Conservation (phyloP, 2,113 vertebrate genomes). For the Caranx ignobilis region DNA sequence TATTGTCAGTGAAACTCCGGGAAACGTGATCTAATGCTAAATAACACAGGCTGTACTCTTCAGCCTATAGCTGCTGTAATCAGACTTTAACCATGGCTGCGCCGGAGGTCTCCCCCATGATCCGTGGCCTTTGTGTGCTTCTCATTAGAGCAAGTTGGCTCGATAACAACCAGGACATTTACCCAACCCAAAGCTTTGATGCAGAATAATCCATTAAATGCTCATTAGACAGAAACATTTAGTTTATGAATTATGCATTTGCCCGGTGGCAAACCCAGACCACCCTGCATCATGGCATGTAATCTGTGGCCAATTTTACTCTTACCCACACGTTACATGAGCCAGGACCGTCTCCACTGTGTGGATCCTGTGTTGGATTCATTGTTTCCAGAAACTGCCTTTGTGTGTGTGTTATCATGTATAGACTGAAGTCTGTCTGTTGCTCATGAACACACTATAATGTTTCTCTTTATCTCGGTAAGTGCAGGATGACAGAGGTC, state of each 20-base stretch:
- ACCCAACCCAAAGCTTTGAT: conserved; percentile 57
- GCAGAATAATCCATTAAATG: conserved; percentile 78
- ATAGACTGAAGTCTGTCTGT: background rate
- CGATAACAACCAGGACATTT: conserved; percentile 45
- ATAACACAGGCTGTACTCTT: background rate
- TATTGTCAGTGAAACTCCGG: background rate
- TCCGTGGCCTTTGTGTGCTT: conserved; percentile 12
- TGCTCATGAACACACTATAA: background rate
- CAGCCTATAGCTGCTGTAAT: background rate
- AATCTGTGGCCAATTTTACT: conserved; percentile 40
- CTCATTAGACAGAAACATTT: conserved; percentile 73
- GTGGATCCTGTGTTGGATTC: background rate
- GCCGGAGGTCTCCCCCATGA: conserved; percentile 1
- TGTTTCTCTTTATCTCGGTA: background rate
- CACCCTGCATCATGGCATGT: conserved; percentile 32
- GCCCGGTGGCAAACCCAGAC: conserved; percentile 61
- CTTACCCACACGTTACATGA: conserved; percentile 29
- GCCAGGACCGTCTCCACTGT: conserved; percentile 1
- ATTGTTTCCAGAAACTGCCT: conserved; percentile 39
- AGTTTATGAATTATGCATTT: conserved; percentile 74
- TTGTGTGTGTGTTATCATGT: background rate
- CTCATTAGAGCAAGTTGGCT: conserved; percentile 52
- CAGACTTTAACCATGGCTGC: background rate
- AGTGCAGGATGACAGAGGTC: background rate
- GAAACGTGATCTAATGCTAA: background rate